Evolutionary conservation across 2,888 invertebrate genomes (phyloP), one percentile per base, ranked within the genome.

Genomic region (Lasioglossum vierecki): DNA sequence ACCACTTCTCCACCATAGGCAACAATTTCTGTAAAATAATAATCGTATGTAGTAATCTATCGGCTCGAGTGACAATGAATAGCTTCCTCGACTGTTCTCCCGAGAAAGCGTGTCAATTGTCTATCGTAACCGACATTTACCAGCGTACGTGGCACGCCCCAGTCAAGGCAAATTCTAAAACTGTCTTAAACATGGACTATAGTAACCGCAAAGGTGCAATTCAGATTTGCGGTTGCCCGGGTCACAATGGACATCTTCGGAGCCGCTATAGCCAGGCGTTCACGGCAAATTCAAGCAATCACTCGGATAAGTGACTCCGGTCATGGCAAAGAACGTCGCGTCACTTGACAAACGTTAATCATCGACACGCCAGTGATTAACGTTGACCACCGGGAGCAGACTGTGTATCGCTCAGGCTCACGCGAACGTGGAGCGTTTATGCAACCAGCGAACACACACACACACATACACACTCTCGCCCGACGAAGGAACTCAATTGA

Each of bases 401-500:
- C 22, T 22, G n/a, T 60, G 72, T 44, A 46, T 60, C n/a, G 8
- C 35, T 46, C 30, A 18, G 41, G 18, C 15, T 30, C 49, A 53
- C 49, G 68, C 60, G 78, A 84, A 75, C 49, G 63, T 30, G 44
- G 44, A 26, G 13, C 53, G 22, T 75, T 84, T 84, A 84, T 74
- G 70, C 78, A 84, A 84, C 46, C 41, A 2, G 8, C 30, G 0
- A 44, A 49, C 30, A 22, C 41, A n/a, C 13, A 6, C 35, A 35
- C 35, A 35, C 35, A 35, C 30, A 35, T 2, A 35, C 30, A 35
- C 35, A 35, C 15, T 41, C 30, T 30, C 18, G 15, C 0, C 22
- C 5, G 46, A 2, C 9, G 66, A 41, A 71, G 60, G 41, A 83
- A 84, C 66, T 85, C 82, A 77, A 87, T 82, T 76, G 57, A 22